Evolutionary conservation across 1,140 invertebrate genomes (phyloP), one percentile per base, ranked within the genome.

Genomic region (Orius laevigatus): DNA sequence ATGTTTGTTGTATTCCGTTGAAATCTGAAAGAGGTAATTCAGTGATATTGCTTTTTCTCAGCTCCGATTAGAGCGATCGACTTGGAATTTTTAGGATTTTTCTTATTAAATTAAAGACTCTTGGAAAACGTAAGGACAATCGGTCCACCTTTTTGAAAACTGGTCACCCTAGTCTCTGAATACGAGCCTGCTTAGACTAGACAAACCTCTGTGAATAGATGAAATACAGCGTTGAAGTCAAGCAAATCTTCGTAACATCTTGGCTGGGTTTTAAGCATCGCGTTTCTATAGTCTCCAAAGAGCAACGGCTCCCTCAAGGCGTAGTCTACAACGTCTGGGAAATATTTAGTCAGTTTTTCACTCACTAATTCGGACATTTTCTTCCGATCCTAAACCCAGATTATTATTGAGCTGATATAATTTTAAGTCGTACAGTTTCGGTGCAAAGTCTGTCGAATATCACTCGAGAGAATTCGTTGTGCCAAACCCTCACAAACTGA

Each of bases 241-340:
- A 89, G 63, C 1, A 93, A 65, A 64, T 93, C 88, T 64, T 93
- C 88, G 58, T 94, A 94, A 49, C 78, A 72, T 52, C 87, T 66
- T 0, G 76, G 65, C 58, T 86, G 81, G 0, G 73, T 72, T 57
- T 86, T 81, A 44, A 81, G 80, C 8, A 81, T 65, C 0, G 84
- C 83, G 56, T 89, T 91, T 32, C 84, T 69, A 53, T 81, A 91
- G 59, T 94, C 88, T 1, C 89, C 88, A 62, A 82, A 94, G 0
- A 93, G 66, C 33, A 89, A 56, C 0, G 89, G 88, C 67, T 91
- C 78, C 34, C 81, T 68, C 48, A 89, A 66, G 0, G 73, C 73
- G 58, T 78, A 84, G 25, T 80, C 74, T 60, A 79, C 60, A 55
- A 78, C 56, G 48, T 55, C 53, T 9, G 65, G 61, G 54, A 76